These are phyloP conservation scores for Brachyistius frenatus DNA, from an alignment of 2,113 vertebrate species.

Conservation along the genomic window DNA sequence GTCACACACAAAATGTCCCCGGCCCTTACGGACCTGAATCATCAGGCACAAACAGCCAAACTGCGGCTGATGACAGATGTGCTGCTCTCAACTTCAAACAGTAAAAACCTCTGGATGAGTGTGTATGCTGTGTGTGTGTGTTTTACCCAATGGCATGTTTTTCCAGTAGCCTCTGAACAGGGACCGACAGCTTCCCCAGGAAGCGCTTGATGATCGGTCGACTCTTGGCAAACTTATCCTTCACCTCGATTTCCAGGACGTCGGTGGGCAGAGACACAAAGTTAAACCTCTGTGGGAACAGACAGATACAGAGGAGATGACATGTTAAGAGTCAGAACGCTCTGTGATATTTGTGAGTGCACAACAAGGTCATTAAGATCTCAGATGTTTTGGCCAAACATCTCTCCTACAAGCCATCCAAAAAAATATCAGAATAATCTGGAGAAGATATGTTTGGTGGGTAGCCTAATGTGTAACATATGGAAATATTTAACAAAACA, in stretches of 20 bases:
- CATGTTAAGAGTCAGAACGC: too few species aligned
- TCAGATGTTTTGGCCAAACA: too few species aligned
- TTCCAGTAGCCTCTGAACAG: slow-evolving; percentile 95
- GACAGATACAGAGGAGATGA: slow-evolving; percentile 28
- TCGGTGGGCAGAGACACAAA: slow-evolving; percentile 98
- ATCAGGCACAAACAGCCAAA: too few species aligned
- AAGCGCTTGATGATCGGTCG: slow-evolving; percentile 98
- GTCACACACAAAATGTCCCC: background rate
- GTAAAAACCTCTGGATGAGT: background rate
- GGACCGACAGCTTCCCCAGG: slow-evolving; percentile 95
- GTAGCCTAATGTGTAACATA: too few species aligned
- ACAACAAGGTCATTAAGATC: too few species aligned
- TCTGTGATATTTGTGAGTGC: too few species aligned
- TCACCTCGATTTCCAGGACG: slow-evolving; percentile 98
- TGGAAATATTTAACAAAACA: too few species aligned
- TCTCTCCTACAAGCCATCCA: too few species aligned
- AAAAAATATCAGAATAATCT: too few species aligned
- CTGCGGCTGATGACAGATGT: too few species aligned
- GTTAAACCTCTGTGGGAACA: slow-evolving; percentile 89
- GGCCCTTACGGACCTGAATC: background rate
- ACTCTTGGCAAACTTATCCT: slow-evolving; percentile 99
- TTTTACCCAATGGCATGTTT: slow-evolving; percentile 96
- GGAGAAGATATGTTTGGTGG: too few species aligned
- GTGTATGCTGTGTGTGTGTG: background rate
- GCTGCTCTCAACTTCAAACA: background rate